These are phyloP conservation scores for Tenualosa thibaudeaui DNA, from an alignment of 2,797 vertebrate genomes.

Conservation along the genomic window DNA sequence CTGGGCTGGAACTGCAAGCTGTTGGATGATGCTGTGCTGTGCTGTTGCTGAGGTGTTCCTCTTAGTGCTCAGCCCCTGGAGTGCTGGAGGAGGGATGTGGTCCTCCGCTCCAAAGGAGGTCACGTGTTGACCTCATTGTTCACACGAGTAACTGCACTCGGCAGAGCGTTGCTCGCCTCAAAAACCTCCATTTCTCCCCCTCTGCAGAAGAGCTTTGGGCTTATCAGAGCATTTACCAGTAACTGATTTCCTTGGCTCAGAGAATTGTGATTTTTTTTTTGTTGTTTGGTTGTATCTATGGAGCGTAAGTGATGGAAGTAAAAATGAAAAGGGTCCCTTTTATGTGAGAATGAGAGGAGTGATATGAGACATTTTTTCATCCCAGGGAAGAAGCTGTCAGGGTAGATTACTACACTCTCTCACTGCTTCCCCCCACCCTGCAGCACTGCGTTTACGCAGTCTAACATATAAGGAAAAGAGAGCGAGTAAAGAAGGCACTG, in stretches of 20 bases:
- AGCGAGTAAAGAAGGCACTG: not conserved
- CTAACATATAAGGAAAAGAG: not conserved
- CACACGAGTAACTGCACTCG: slow-evolving; percentile 70
- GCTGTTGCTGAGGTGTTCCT: not conserved
- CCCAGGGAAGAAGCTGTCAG: slow-evolving; percentile 65
- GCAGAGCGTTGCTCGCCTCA: slow-evolving; percentile 54
- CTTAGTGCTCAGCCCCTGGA: slow-evolving; percentile 50
- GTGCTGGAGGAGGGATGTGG: slow-evolving; percentile 66
- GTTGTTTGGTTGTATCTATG: slow-evolving; percentile 48
- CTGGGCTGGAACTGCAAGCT: not conserved
- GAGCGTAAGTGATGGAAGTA: slow-evolving; percentile 4
- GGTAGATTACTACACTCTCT: slow-evolving; percentile 64
- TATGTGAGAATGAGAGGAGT: slow-evolving; percentile 51
- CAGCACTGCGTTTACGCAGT: not conserved
- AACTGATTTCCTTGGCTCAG: slow-evolving; percentile 65
- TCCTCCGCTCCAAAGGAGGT: slow-evolving; percentile 60
- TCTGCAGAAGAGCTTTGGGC: slow-evolving; percentile 54
- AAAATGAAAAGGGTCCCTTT: slow-evolving; percentile 52
- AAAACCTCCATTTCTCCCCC: slow-evolving; percentile 18
- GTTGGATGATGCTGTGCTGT: not conserved
- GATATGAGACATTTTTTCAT: slow-evolving; percentile 62
- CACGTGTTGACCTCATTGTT: slow-evolving; percentile 81
- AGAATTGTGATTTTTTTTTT: slow-evolving; percentile 54
- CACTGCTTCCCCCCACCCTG: slow-evolving; percentile 36
- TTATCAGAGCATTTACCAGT: slow-evolving; percentile 58